A percentile compares a stretch with the other conserved stretches of the same genome.
phyloP scores from a whole-genome alignment of 35 echinoderm and acorn worm species.

The Strongylocentrotus purpuratus region DNA sequence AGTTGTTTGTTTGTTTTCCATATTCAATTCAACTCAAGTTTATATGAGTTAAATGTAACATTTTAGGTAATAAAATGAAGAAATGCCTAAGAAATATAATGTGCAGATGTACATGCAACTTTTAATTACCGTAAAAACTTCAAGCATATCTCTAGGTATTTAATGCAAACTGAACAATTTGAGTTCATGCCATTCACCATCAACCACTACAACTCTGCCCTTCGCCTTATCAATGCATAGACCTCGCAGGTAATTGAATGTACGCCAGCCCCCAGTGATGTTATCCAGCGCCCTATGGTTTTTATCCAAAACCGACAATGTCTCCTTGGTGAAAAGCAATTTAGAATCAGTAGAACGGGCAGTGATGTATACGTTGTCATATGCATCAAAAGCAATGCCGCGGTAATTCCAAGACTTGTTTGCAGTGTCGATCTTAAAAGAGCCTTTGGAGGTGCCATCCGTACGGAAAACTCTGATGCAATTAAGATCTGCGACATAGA shows the following conservation, averaged over 20 bases:
- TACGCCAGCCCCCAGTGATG: not conserved
- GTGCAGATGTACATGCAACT: no score
- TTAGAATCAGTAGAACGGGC: not conserved
- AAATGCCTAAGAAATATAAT: no score
- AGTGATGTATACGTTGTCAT: not conserved
- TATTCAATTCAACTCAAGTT: no score
- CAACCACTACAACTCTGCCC: not conserved
- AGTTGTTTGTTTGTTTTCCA: no score
- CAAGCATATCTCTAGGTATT: no score
- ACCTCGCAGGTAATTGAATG: not conserved
- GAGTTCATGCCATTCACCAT: constrained; percentile 1
- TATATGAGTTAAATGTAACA: no score
- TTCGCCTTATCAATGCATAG: not conserved
- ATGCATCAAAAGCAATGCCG: not conserved
- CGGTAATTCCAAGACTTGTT: not conserved
- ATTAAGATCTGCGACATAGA: not conserved
- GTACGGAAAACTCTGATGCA: not conserved
- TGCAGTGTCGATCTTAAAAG: not conserved
- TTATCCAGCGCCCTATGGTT: not conserved
- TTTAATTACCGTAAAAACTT: no score
- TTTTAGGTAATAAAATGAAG: no score
- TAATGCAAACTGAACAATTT: not conserved
- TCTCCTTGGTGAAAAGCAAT: not conserved
- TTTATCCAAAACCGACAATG: not conserved
- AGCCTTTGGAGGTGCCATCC: not conserved